A percentile compares a stretch with the other conserved stretches of the same genome.
These are phyloP conservation scores for Aphelinus atriplicis DNA, from an alignment of 1,140 invertebrate genomes.

Conservation along the genomic window DNA sequence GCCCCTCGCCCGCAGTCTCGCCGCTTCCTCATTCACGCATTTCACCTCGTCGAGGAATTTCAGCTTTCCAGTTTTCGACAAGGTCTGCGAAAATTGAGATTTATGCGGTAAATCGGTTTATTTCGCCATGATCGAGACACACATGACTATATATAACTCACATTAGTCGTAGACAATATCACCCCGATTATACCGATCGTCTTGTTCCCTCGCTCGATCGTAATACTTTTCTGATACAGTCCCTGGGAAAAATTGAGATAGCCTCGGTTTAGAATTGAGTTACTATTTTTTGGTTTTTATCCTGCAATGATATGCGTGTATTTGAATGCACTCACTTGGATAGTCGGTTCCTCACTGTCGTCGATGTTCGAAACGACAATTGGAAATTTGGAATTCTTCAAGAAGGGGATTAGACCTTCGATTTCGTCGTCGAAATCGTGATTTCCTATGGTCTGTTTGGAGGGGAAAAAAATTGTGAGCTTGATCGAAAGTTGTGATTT, in stretches of 20 bases:
- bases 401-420: conserved; percentile 78
- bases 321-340: conserved; percentile 60
- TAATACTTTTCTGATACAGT: conserved; percentile 71
- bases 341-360: conserved; percentile 73
- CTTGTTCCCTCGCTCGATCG: conserved; percentile 69
- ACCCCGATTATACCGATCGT: conserved; percentile 88
- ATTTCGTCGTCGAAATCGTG: conserved; percentile 89
- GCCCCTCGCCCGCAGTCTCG: conserved; percentile 69
- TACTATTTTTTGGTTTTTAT: too few species aligned
- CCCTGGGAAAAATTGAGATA: conserved; percentile 45
- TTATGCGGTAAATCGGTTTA: too few species aligned
- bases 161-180: conserved; percentile 74
- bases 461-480: too few species aligned
- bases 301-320: too few species aligned
- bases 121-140: too few species aligned
- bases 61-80: conserved; percentile 67
- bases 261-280: too few species aligned
- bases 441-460: conserved; percentile 78
- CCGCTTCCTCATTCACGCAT: conserved; percentile 73
- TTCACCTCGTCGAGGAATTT: conserved; percentile 76
- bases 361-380: conserved; percentile 84
- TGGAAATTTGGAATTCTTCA: conserved; percentile 72
- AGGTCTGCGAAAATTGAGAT: conserved; percentile 54
- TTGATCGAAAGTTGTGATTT: too few species aligned
- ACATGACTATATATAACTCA: conserved; percentile 59